Evolutionary conservation across 2,113 vertebrate species (phyloP).

Genomic region (Bos javanicus): DNA sequence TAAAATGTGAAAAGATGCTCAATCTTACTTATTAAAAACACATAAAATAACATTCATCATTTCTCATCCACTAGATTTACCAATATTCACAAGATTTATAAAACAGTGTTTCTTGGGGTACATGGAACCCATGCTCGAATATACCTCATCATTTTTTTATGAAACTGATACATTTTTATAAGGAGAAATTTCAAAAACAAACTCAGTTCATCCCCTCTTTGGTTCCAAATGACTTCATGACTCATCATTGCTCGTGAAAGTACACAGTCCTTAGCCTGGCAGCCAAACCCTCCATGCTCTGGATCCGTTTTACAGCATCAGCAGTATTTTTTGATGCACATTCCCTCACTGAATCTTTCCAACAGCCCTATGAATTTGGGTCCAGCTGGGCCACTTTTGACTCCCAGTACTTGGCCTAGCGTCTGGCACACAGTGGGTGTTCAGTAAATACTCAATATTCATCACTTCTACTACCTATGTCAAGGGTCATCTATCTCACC

Average conservation of each 20-base stretch:
- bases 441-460: background rate
- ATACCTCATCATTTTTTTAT: background rate
- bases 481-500: background rate
- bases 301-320: background rate
- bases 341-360: background rate
- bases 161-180: background rate
- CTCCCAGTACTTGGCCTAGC: too few relatives aligned
- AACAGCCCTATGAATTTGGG: background rate
- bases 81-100: background rate
- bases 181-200: constrained; percentile 6
- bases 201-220: background rate
- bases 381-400: background rate
- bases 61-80: background rate
- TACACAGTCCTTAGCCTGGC: background rate
- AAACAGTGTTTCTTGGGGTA: background rate
- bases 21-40: background rate
- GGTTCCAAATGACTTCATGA: background rate
- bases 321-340: background rate
- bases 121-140: background rate
- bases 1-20: background rate
- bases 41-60: background rate
- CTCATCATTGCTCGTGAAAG: background rate
- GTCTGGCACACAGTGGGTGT: background rate
- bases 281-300: background rate
- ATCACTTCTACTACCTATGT: background rate